These are phyloP conservation scores for Sapajus apella DNA, from an alignment of 2,113 vertebrate species.

Conservation along the genomic window DNA sequence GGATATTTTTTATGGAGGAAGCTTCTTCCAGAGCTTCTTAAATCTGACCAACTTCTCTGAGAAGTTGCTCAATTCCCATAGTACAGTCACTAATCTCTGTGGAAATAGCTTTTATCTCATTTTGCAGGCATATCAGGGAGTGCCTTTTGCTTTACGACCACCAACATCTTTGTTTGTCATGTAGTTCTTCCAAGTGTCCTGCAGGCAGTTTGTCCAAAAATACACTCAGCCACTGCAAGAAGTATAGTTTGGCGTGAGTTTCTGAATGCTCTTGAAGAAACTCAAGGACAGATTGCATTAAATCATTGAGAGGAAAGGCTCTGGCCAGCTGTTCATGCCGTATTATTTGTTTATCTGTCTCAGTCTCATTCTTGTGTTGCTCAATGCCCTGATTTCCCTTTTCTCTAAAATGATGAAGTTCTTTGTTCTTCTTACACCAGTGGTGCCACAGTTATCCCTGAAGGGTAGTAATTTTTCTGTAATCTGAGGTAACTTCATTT, in stretches of 20 bases:
- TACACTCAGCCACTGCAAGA: conserved; percentile 81
- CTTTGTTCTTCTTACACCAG: conserved; percentile 82
- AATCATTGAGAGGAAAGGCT: conserved; percentile 69
- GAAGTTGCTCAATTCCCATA: conserved; percentile 84
- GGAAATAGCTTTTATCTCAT: conserved; percentile 76
- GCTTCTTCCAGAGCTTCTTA: conserved; percentile 82
- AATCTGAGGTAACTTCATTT: conserved; percentile 50
- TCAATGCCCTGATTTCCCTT: conserved; percentile 76
- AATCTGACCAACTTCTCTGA: conserved; percentile 86
- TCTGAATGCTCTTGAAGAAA: conserved; percentile 54
- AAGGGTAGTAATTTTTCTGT: conserved; percentile 79
- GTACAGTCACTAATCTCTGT: conserved; percentile 68
- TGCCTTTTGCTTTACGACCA: conserved; percentile 77
- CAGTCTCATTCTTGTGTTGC: conserved; percentile 71
- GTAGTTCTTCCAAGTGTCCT: conserved; percentile 65
- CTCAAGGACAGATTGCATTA: conserved; percentile 73
- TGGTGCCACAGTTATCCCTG: conserved; percentile 81
- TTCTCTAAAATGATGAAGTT: conserved; percentile 78
- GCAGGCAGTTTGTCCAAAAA: conserved; percentile 73
- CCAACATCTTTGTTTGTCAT: conserved; percentile 69
- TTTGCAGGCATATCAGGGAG: conserved; percentile 28
- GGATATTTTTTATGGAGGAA: not conserved
- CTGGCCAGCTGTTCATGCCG: conserved; percentile 38
- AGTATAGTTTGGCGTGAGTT: conserved; percentile 74
- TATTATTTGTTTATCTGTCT: conserved; percentile 74